Evolutionary conservation across 2,797 vertebrate genomes (phyloP).

Genomic region (Microchirus variegatus): DNA sequence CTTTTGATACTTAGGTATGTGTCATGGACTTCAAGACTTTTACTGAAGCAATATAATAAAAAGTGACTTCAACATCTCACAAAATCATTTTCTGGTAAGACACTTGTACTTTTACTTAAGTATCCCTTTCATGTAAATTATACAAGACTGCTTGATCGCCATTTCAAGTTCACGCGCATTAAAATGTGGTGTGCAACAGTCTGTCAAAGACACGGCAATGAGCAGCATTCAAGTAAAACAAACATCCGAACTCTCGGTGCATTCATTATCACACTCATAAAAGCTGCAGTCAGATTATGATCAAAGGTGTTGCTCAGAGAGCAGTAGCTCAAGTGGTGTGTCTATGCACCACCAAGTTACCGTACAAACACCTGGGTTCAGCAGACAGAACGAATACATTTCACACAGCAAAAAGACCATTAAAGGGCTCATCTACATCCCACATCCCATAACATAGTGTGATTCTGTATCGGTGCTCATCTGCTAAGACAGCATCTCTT

Average conservation of each 20-base stretch:
- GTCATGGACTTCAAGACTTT: too few species aligned
- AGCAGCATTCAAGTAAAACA: conserved; percentile 20
- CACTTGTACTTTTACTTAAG: too few species aligned
- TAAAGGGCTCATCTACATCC: neutral
- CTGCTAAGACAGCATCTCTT: conserved; percentile 2
- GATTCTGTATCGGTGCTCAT: too few species aligned
- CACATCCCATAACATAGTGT: too few species aligned
- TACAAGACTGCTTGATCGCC: too few species aligned
- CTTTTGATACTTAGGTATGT: too few species aligned
- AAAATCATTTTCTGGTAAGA: too few species aligned
- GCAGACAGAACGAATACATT: conserved; percentile 8
- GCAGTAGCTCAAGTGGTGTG: neutral
- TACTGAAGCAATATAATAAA: too few species aligned
- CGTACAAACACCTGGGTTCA: conserved; percentile 21
- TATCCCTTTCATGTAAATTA: too few species aligned
- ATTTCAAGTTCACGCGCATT: too few species aligned
- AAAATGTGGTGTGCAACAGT: conserved; percentile 3
- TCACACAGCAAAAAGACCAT: neutral
- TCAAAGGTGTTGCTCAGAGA: conserved; percentile 40
- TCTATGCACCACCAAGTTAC: conserved; percentile 11
- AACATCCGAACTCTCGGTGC: conserved; percentile 18
- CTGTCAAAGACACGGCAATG: neutral
- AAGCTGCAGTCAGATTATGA: conserved; percentile 33
- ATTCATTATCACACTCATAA: conserved; percentile 17
- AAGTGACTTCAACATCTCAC: too few species aligned